Evolutionary conservation across 30 jellyfish, hydroid and myxozoan genomes (phyloP), one percentile per base, ranked within the genome.

Genomic region (Aurelia sp.): DNA sequence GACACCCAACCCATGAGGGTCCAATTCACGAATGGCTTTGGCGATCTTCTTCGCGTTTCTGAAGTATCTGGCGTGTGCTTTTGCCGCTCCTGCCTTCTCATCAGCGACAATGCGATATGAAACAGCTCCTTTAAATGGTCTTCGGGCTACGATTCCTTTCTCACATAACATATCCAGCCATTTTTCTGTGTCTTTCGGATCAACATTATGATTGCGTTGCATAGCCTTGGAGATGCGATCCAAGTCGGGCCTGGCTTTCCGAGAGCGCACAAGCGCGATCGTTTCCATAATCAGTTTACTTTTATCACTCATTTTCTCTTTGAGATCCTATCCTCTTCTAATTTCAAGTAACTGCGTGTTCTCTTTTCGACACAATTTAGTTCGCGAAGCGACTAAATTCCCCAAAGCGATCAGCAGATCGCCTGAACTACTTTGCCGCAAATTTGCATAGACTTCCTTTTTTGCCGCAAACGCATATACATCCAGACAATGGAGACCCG

Each of bases 191-290:
- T 73, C 89, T 35, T 80, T 89, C 47, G 97, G 92, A 10, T 89
- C 97, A 8, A 89, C 91, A 9, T 87, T 89, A 60, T 89, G 97
- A 85, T 79, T 80, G 63, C 91, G 69, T 72, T 80, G 97, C 97
- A 89, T 89, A 21, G 97, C 73, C 52, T 89, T 89, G 84, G 87
- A 78, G 73, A 89, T 89, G 92, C 97, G 97, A 52, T 89, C 97
- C 47, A 89, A 76, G 67, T 89, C 97, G 72, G 97, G 97, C 81
- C 97, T 62, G 84, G 97, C 90, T 71, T 89, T 89, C 80, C 97
- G 82, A 38, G 97, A 89, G 70, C 97, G 97, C 21, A 89, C 97
- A 41, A 89, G 72, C 24, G 90, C 82, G 48, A 89, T 89, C n/a
- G 97, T 65, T 50, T 89, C 92, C 81, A 89, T 55, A 3, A 89